These are phyloP conservation scores for Nephila pilipes DNA, from an alignment of 1,140 invertebrate species.

Conservation along the genomic window DNA sequence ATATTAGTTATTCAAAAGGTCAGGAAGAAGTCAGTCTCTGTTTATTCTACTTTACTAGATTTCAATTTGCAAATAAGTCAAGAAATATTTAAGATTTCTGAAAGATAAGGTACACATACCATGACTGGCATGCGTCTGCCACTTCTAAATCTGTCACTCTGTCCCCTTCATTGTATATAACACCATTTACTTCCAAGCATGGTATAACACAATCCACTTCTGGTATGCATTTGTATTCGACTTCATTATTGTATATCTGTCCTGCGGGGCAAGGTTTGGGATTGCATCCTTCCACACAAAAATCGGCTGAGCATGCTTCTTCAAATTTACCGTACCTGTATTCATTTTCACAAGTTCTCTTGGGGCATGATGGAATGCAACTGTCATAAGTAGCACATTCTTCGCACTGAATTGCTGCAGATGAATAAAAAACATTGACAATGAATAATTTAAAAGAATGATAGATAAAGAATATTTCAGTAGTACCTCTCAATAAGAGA, in stretches of 20 bases:
- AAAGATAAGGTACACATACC: constrained; percentile 81
- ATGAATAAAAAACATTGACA: constrained; percentile 1
- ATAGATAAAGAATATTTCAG: too few relatives aligned
- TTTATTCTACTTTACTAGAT: too few relatives aligned
- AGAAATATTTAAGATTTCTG: neutral
- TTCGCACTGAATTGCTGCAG: constrained; percentile 92
- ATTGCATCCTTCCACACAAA: constrained; percentile 90
- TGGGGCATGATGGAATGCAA: constrained; percentile 90
- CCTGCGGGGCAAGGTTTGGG: constrained; percentile 87
- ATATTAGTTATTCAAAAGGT: too few relatives aligned
- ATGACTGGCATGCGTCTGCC: constrained; percentile 87
- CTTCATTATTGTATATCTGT: constrained; percentile 87
- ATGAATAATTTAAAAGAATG: too few relatives aligned
- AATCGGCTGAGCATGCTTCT: constrained; percentile 86
- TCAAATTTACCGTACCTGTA: constrained; percentile 83
- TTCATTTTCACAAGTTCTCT: constrained; percentile 91
- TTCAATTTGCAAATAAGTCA: too few relatives aligned
- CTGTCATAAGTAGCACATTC: constrained; percentile 90
- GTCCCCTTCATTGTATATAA: constrained; percentile 76
- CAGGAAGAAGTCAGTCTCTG: too few relatives aligned
- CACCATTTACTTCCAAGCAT: constrained; percentile 82
- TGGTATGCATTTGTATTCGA: constrained; percentile 86
- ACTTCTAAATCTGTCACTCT: constrained; percentile 82
- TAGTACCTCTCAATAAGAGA: too few relatives aligned
- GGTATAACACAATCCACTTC: constrained; percentile 88